Evolutionary conservation across 2,888 invertebrate genomes (phyloP).

Genomic region (Xylophagus ater): DNA sequence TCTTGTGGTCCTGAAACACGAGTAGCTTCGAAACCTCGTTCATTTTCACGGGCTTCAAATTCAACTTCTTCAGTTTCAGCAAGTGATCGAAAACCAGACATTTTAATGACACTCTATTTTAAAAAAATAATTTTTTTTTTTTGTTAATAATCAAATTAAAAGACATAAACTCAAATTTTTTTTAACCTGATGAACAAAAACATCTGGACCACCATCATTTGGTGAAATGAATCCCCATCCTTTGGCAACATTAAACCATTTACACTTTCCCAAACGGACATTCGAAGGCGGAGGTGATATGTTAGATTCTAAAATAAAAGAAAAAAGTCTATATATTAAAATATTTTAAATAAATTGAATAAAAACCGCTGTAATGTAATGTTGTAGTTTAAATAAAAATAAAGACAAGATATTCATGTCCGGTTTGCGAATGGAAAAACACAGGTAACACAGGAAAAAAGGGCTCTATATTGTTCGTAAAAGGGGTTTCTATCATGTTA

Average conservation of each 20-base stretch:
- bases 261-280: constrained; percentile 68
- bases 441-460: too few relatives aligned
- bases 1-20: constrained; percentile 69
- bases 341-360: background rate
- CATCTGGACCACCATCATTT: constrained; percentile 79
- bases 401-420: too few relatives aligned
- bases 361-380: too few relatives aligned
- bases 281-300: constrained; percentile 32
- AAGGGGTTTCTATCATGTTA: too few relatives aligned
- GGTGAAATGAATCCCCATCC: constrained; percentile 93
- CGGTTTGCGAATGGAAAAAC: constrained; percentile 10
- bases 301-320: constrained; percentile 23
- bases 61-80: constrained; percentile 83
- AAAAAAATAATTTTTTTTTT: background rate
- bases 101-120: constrained; percentile 76
- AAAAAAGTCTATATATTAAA: constrained; percentile 7
- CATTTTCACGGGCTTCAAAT: constrained; percentile 73
- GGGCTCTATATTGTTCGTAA: too few relatives aligned
- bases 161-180: background rate
- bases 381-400: too few relatives aligned
- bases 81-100: constrained; percentile 74
- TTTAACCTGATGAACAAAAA: constrained; percentile 85
- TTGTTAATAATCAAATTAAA: background rate
- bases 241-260: constrained; percentile 94
- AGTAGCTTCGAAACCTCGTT: constrained; percentile 79